A percentile compares a stretch with the other conserved stretches of the same genome.
These are phyloP conservation scores for Horisme vitalbata DNA, from an alignment of 2,888 invertebrate species.

Conservation along the genomic window DNA sequence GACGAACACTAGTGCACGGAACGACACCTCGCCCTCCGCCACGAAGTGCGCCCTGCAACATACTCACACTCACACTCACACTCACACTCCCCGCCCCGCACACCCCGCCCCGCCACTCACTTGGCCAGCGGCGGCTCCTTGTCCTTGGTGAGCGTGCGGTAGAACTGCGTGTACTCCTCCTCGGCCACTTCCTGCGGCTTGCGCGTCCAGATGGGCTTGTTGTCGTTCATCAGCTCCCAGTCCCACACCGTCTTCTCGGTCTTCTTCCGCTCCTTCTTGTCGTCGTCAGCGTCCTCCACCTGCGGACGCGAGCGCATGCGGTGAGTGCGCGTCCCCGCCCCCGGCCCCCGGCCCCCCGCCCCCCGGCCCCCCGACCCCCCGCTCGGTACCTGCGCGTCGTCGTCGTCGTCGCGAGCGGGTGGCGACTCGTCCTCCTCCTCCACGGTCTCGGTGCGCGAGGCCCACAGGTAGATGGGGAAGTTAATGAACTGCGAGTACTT, in stretches of 20 bases:
- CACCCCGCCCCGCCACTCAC: constrained; percentile 30
- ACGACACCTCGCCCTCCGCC: constrained; percentile 99
- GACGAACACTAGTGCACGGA: constrained; percentile 97
- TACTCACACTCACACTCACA: background rate
- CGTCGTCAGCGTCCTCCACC: constrained; percentile 87
- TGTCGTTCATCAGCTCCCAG: constrained; percentile 97
- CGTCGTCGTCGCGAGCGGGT: constrained; percentile 46
- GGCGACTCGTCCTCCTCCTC: constrained; percentile 36
- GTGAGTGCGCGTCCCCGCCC: too few species aligned
- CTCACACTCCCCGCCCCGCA: background rate
- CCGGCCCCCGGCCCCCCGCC: too few species aligned
- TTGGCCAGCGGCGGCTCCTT: constrained; percentile 90
- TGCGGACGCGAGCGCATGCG: constrained; percentile 45
- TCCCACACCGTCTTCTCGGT: constrained; percentile 99
- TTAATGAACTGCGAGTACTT: constrained; percentile 99
- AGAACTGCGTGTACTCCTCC: constrained; percentile 97
- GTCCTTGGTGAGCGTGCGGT: constrained; percentile 97
- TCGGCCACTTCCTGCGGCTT: constrained; percentile 92
- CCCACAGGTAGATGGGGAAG: constrained; percentile 98
- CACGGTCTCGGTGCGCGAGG: constrained; percentile 73
- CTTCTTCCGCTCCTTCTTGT: constrained; percentile 86
- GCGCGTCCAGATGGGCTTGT: constrained; percentile 99
- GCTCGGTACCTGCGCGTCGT: constrained; percentile 78
- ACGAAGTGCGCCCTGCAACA: constrained; percentile 91
- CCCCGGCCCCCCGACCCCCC: too few species aligned